Conservation (phyloP, 2,888 invertebrate genomes). For the Ophraella communa region DNA sequence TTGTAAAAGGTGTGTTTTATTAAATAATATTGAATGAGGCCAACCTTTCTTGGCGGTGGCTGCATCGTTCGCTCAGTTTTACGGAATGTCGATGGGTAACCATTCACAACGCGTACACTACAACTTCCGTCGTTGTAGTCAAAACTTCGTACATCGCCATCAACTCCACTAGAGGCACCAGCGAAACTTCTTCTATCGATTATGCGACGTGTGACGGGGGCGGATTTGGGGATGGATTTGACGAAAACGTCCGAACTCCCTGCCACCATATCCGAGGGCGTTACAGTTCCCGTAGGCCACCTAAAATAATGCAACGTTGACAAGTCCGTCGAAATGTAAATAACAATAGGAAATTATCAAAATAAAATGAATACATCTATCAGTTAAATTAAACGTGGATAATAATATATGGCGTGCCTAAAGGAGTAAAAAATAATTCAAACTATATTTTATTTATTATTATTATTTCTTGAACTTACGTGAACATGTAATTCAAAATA, state of each 20-base stretch:
- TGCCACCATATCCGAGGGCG: slow-evolving; percentile 30
- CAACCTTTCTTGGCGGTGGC: slow-evolving; percentile 87
- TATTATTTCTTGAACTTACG: too few species aligned
- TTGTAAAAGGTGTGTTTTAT: slow-evolving; percentile 16
- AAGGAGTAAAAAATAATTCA: too few species aligned
- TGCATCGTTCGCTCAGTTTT: slow-evolving; percentile 65
- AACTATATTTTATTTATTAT: too few species aligned
- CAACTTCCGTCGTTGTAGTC: slow-evolving; percentile 43
- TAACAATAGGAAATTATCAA: neutral
- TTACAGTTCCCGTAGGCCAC: slow-evolving; percentile 23
- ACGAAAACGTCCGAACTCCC: slow-evolving; percentile 52
- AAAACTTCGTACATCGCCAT: slow-evolving; percentile 48
- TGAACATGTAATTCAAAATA: too few species aligned
- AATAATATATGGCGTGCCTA: too few species aligned
- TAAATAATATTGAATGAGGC: slow-evolving; percentile 14
- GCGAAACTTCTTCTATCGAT: slow-evolving; percentile 50
- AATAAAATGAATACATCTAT: too few species aligned
- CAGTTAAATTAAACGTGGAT: too few species aligned
- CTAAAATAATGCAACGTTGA: slow-evolving; percentile 8
- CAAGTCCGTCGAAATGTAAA: neutral
- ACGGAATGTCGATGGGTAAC: slow-evolving; percentile 26
- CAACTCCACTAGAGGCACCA: slow-evolving; percentile 43
- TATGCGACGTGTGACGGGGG: slow-evolving; percentile 52
- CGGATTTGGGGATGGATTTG: slow-evolving; percentile 17
- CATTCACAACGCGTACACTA: slow-evolving; percentile 46